Base-by-base conservation (phyloP, 2,888 invertebrate species). In the Limnephilus auricula region DNA sequence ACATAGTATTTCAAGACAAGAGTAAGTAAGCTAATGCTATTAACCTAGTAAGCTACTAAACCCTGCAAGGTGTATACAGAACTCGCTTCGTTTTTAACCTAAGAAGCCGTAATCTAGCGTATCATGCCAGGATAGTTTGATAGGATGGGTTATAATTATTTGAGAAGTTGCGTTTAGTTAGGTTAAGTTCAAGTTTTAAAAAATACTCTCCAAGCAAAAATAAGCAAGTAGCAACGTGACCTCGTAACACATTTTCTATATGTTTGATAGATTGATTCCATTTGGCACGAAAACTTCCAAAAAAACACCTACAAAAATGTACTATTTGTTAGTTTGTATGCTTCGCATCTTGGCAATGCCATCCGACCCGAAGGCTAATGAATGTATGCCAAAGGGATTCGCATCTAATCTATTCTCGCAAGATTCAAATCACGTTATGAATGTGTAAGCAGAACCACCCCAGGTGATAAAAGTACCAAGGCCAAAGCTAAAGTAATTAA, bases 401-500 rank as follows among this genome's bases (percentile, higher is more conserved):
- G 12, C 84, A 9, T 37, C 37, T 84, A 37, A 37, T 84, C 84
- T 84, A 37, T 84, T 84, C 84, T 34, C 37, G 37, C 34, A 34
- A 84, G 34, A 84, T 84, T 84, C 84, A 87, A 65, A 65, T 32
- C 87, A 87, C 87, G 65, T 87, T 87, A 50, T 50, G 87, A 87
- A 87, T 50, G 87, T 87, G 87, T 87, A 50, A 87, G 34, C 87
- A 65, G 87, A 87, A 65, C 32, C 88, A 90, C 91, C 89, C 88
- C 92, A 92, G 92, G 92, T 92, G 92, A 90, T 92, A 92, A 92
- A 91, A 92, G 92, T 90, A 91, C 90, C 65, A 88, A 84, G 89
- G 88, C 90, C 90, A 92, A 91, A 84, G 92, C 92, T 32, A 78
- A 92, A 92, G 92, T 92, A 92, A 92, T 92, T 92, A 92, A 92